Evolutionary conservation across 2,888 invertebrate genomes (phyloP).

Genomic region (Dendrolimus pini): DNA sequence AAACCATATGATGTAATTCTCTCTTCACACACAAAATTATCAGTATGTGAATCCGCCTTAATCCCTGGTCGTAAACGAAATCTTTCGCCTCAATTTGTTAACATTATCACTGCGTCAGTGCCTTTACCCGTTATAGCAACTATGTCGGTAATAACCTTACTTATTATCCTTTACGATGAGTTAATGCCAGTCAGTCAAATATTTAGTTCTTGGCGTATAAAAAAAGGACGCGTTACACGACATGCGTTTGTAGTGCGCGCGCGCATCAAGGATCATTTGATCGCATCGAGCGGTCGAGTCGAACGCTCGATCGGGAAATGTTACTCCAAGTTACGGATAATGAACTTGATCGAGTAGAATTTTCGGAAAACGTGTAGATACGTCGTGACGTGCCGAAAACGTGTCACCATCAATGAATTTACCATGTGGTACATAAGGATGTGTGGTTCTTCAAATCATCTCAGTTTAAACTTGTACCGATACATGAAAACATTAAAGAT

Average conservation of each 20-base stretch:
- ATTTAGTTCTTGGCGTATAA: constrained; percentile 63
- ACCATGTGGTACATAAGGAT: constrained; percentile 40
- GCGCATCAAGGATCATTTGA: constrained; percentile 61
- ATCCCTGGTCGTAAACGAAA: constrained; percentile 67
- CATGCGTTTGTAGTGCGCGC: constrained; percentile 44
- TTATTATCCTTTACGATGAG: constrained; percentile 71
- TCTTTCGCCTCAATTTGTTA: constrained; percentile 57
- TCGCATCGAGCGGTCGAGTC: constrained; percentile 49
- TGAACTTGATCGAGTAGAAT: constrained; percentile 9
- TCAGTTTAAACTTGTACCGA: constrained; percentile 28
- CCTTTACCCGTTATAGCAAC: constrained; percentile 34
- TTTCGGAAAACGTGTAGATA: constrained; percentile 2
- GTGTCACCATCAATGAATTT: constrained; percentile 28
- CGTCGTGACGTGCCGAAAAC: constrained; percentile 13
- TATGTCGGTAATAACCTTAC: constrained; percentile 65
- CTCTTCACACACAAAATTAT: constrained; percentile 43
- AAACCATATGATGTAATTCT: constrained; percentile 51
- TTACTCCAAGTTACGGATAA: constrained; percentile 19
- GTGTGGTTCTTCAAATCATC: constrained; percentile 21
- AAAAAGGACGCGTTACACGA: constrained; percentile 57
- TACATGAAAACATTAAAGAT: constrained; percentile 31
- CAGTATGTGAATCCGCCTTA: constrained; percentile 59
- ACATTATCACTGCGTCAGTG: constrained; percentile 51
- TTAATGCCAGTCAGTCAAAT: constrained; percentile 66
- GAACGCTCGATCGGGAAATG: constrained; percentile 56